phyloP scores from a whole-genome alignment of 2,888 invertebrate species.

The Pachliopta kotzebuea region DNA sequence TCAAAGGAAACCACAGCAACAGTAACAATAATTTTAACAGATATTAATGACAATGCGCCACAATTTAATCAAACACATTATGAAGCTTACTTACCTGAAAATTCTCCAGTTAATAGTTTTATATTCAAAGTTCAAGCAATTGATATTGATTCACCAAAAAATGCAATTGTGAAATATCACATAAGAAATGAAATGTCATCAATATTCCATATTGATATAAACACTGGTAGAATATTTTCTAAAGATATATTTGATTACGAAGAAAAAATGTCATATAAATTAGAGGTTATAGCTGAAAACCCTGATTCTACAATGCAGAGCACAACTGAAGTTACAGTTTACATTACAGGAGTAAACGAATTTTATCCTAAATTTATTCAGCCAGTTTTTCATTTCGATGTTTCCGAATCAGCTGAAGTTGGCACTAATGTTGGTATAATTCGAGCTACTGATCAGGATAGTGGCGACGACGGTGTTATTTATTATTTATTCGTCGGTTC shows the following conservation, averaged over 20 bases:
- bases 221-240: conserved; percentile 88
- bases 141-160: conserved; percentile 93
- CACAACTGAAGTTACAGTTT: conserved; percentile 85
- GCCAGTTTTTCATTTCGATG: conserved; percentile 94
- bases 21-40: conserved; percentile 91
- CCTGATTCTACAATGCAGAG: conserved; percentile 91
- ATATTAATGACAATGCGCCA: conserved; percentile 96
- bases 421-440: conserved; percentile 92
- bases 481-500: conserved; percentile 96
- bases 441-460: conserved; percentile 94
- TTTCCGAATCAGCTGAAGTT: conserved; percentile 94
- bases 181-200: conserved; percentile 88
- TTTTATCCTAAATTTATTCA: conserved; percentile 93
- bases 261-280: conserved; percentile 85
- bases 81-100: conserved; percentile 90
- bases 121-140: conserved; percentile 88
- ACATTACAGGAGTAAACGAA: conserved; percentile 93
- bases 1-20: conserved; percentile 88
- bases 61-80: conserved; percentile 89
- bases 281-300: conserved; percentile 92
- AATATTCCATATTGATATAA: conserved; percentile 87
- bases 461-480: conserved; percentile 92
- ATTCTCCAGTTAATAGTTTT: conserved; percentile 86
- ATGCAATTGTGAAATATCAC: conserved; percentile 91
- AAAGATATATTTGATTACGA: conserved; percentile 93